Base-by-base conservation (phyloP, 2,797 vertebrate species). In the Ispidina lecontei region DNA sequence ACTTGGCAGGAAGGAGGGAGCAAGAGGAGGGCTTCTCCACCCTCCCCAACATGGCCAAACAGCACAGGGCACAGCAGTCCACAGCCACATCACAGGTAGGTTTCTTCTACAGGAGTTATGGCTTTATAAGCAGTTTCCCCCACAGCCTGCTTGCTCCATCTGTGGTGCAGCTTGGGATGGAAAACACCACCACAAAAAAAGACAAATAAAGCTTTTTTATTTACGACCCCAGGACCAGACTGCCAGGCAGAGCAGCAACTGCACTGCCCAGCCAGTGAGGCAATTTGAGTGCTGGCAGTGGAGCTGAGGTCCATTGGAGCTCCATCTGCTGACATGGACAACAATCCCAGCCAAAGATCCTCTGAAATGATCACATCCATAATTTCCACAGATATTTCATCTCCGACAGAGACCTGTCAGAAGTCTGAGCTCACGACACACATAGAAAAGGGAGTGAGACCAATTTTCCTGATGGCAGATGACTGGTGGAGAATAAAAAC, bases 321-420 rank as follows among this genome's bases (percentile, higher is more conserved):
- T 94, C 79, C 94, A 95, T 95, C 94, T 96, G 91, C 93, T 94
- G 91, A 91, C 81, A 80, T 0, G 10, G 56, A 83, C 44, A 88
- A 68, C 68, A 44, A 44, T 37, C 62, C 54, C 28, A 1, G 87
- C 87, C 91, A 92, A 71, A 87, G 76, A 54, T 69, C 28, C 3
- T 28, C 70, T 14, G 7, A 47, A 93, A 93, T 76, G 12, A 82
- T 46, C 93, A 84, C 13, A 82, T 6, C 58, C 33, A 8, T 73
- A 16, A 91, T 93, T 68, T 35, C 33, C 46, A 73, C 9, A 58
- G 18, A 76, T 68, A 37, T n/a, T 60, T 71, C 64, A 64, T 33
- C 41, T 65, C 73, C 43, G 29, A 35, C 37, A 70, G 13, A 52
- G 33, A 47, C 25, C 33, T 62, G 71, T 68, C 78, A 96, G 56